Evolutionary conservation across 2,888 invertebrate genomes (phyloP).

Genomic region (Malthinus seriepunctatus): DNA sequence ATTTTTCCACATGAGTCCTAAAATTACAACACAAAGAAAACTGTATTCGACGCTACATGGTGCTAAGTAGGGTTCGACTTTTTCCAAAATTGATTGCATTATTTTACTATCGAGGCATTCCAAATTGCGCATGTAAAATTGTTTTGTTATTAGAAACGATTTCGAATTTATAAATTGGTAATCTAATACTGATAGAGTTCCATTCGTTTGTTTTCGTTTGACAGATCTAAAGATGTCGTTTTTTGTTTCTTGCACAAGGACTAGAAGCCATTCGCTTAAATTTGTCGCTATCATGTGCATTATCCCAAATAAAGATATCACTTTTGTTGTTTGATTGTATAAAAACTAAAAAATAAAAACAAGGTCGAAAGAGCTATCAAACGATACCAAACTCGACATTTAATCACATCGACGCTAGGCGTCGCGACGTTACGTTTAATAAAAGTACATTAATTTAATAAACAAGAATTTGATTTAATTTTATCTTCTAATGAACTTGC

Average conservation of each 20-base stretch:
- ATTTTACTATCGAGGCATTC: slow-evolving; percentile 38
- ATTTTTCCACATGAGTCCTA: slow-evolving; percentile 66
- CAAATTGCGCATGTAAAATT: slow-evolving; percentile 34
- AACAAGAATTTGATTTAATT: too few species aligned
- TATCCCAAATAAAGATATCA: slow-evolving; percentile 82
- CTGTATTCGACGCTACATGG: slow-evolving; percentile 92
- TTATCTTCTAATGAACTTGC: too few species aligned
- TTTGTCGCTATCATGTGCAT: slow-evolving; percentile 96
- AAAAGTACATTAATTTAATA: too few species aligned
- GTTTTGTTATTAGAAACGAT: slow-evolving; percentile 34
- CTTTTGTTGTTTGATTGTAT: slow-evolving; percentile 65
- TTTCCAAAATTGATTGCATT: slow-evolving; percentile 35
- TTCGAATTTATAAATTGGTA: slow-evolving; percentile 36
- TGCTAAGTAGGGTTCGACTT: slow-evolving; percentile 72
- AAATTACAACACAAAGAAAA: slow-evolving; percentile 84
- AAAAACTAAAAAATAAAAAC: slow-evolving; percentile 54
- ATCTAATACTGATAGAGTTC: slow-evolving; percentile 23
- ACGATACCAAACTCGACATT: too few species aligned
- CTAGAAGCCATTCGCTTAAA: slow-evolving; percentile 88
- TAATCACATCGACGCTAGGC: too few species aligned
- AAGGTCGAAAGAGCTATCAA: too few species aligned
- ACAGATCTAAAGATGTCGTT: slow-evolving; percentile 77
- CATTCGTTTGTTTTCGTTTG: slow-evolving; percentile 29
- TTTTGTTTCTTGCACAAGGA: slow-evolving; percentile 83
- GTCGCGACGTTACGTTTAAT: too few species aligned